Evolutionary conservation across 1,140 invertebrate species (phyloP).

Genomic region (Lepidotrigona ventralis): DNA sequence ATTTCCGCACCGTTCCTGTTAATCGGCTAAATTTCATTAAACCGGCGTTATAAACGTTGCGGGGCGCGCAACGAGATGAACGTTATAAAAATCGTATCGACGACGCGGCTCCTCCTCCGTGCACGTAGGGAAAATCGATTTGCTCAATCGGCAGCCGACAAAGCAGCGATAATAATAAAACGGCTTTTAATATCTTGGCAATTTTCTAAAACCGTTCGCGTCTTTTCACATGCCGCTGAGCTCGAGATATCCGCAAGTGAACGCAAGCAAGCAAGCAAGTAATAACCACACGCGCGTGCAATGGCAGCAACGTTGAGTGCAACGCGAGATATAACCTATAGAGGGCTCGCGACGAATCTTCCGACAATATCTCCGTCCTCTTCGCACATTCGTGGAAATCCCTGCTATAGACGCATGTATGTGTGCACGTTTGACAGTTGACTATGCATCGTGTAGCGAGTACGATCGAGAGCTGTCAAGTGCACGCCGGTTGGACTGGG

Average conservation of each 20-base stretch:
- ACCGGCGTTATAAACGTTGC: no score
- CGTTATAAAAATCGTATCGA: conserved; percentile 43
- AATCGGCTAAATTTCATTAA: not conserved
- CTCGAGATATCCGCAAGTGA: conserved; percentile 18
- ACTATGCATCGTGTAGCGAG: conserved; percentile 13
- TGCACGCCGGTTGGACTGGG: conserved; percentile 55
- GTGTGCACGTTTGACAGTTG: not conserved
- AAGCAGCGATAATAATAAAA: conserved; percentile 50
- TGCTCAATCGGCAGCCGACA: conserved; percentile 36
- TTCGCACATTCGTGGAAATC: no score
- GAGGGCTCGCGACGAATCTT: conserved; percentile 3
- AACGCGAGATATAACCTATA: conserved; percentile 24
- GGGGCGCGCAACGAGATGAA: not conserved
- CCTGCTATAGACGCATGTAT: no score
- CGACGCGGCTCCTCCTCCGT: conserved; percentile 25
- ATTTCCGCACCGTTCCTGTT: not conserved
- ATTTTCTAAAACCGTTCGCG: conserved; percentile 44
- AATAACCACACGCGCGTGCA: not conserved
- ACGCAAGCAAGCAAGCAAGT: not conserved
- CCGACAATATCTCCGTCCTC: no score
- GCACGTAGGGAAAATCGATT: conserved; percentile 22
- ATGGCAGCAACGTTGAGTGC: conserved; percentile 6
- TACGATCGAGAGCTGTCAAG: conserved; percentile 56
- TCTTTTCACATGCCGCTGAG: conserved; percentile 16
- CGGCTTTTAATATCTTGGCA: conserved; percentile 46